Evolutionary conservation across 2,888 invertebrate species (phyloP), one percentile per base, ranked within the genome.

Genomic region (Aphidius colemani): DNA sequence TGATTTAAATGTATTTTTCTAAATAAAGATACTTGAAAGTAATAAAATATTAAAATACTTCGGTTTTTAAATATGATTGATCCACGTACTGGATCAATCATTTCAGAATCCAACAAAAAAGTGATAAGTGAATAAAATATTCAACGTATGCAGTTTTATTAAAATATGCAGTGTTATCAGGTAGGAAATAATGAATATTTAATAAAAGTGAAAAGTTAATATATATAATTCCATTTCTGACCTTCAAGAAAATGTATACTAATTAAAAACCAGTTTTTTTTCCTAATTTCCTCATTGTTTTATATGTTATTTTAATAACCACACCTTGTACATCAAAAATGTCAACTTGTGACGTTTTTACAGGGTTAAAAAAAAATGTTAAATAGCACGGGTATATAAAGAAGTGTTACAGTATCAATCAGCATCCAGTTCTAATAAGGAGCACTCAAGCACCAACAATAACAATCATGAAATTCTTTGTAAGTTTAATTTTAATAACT

Each of bases 401-500:
- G 60, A 60, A 7, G 64, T 62, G 64, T 61, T 68, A 66, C 63
- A 68, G 64, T 61, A 69, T 69, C 68, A 68, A 68, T 69, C 68
- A 67, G 61, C 64, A 58, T 59, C 48, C n/a, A 57, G 62, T 59
- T 10, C 40, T 56, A 50, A 66, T 66, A 61, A 64, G 53, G 59
- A 63, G 61, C 60, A 66, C 62, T 59, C 64, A 11, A 51, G 61
- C 63, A 62, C 60, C 46, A 53, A 61, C 48, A 66, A 53, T 44
- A 51, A 49, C 66, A 64, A 55, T 55, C 70, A 75, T 74, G 75
- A 75, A 74, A 66, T 73, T 59, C 66, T 68, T 74, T 71, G 74
- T 74, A 55, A 73, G 71, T 62, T 18, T 44, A 63, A 48, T 48
- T 48, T 48, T 13, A 7, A 10, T 7, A 48, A 48, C 6, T 13